Percentiles rank a stretch among this genome's conserved stretches.
These are phyloP conservation scores for Todiramphus saurophagus DNA, from an alignment of 2,113 vertebrate genomes.

Conservation along the genomic window DNA sequence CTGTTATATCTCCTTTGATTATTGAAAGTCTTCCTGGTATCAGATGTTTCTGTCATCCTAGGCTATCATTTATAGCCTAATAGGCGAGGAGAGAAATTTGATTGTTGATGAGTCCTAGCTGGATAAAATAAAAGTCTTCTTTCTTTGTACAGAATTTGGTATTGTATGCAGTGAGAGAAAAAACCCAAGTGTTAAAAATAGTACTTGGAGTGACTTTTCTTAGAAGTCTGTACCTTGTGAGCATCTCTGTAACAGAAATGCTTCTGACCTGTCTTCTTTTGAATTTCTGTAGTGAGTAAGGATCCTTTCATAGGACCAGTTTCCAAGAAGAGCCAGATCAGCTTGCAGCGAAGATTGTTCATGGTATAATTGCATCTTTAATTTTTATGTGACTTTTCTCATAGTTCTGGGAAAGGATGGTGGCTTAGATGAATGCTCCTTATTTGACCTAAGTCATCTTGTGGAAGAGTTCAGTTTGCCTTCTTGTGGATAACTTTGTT, in stretches of 20 bases:
- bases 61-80: background rate
- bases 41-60: background rate
- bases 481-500: background rate
- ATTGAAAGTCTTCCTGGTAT: background rate
- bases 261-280: background rate
- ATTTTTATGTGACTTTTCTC: background rate
- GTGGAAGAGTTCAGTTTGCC: background rate
- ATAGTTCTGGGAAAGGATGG: background rate
- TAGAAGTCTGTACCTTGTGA: background rate
- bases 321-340: background rate
- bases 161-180: background rate
- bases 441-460: background rate
- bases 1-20: background rate
- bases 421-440: background rate
- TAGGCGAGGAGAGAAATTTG: background rate
- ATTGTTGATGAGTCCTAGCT: background rate
- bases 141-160: background rate
- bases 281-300: background rate
- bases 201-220: background rate
- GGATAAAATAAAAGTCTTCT: background rate
- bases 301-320: background rate
- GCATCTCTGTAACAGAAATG: background rate
- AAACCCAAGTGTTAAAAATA: fast-evolving
- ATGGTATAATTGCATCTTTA: background rate
- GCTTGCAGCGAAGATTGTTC: background rate